phyloP scores from a whole-genome alignment of 2,888 invertebrate genomes.

The Zaprionus bogoriensis region DNA sequence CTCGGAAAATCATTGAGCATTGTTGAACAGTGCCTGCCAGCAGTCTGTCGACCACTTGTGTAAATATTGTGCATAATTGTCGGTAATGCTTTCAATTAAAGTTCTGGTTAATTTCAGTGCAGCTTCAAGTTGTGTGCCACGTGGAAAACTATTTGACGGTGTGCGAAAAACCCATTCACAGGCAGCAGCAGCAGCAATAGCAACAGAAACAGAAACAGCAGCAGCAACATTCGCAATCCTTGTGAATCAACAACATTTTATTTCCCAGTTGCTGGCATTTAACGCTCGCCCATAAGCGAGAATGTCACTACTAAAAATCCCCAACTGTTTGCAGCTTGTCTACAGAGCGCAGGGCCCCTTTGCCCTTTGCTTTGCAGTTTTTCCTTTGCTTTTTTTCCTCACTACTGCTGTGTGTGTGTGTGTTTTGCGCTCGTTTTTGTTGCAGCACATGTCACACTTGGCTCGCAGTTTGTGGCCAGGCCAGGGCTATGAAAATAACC shows the following conservation, averaged over 20 bases:
- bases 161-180: too few species aligned
- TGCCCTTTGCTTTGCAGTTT: background rate
- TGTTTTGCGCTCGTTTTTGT: slow-evolving; percentile 39
- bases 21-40: too few species aligned
- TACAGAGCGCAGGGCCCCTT: background rate
- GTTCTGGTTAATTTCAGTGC: too few species aligned
- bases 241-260: slow-evolving; percentile 22
- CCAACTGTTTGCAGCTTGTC: slow-evolving; percentile 57
- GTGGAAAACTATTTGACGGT: too few species aligned
- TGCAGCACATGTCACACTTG: slow-evolving; percentile 65
- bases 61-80: too few species aligned
- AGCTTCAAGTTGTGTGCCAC: too few species aligned
- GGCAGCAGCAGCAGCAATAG: too few species aligned
- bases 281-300: slow-evolving; percentile 43
- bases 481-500: slow-evolving; percentile 78
- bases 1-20: too few species aligned
- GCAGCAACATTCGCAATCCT: slow-evolving; percentile 7
- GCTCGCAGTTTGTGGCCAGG: slow-evolving; percentile 75
- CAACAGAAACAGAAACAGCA: too few species aligned
- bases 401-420: slow-evolving; percentile 7
- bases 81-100: too few species aligned
- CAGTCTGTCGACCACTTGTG: too few species aligned
- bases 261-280: slow-evolving; percentile 34
- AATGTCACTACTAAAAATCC: slow-evolving; percentile 49
- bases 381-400: background rate